Conservation (phyloP, 2,797 vertebrate species). For the Intellagama lesueurii region DNA sequence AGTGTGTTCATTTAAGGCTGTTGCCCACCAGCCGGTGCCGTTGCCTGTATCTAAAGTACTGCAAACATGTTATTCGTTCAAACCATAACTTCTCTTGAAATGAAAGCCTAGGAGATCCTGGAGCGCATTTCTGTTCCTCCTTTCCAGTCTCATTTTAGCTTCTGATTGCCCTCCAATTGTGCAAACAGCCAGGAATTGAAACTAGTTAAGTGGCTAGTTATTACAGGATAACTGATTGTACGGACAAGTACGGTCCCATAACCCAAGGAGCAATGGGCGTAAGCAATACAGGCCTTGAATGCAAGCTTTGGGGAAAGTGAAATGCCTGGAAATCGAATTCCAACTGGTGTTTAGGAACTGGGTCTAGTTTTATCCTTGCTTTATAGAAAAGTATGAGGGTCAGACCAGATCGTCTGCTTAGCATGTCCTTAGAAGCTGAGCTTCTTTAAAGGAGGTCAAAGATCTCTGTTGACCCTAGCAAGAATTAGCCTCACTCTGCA, state of each 20-base stretch:
- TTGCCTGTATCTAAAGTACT: not conserved
- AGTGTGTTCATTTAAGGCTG: not conserved
- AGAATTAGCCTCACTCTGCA: too few species aligned
- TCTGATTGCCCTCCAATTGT: not conserved
- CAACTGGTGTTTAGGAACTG: not conserved
- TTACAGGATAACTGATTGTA: not conserved
- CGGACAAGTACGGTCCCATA: not conserved
- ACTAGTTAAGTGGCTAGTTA: not conserved
- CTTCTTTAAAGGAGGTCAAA: too few species aligned
- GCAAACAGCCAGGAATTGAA: slow-evolving; percentile 12
- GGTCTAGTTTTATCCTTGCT: not conserved
- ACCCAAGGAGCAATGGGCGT: not conserved
- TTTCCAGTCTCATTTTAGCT: not conserved
- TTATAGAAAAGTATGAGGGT: not conserved
- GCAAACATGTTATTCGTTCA: not conserved
- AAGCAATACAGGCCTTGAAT: not conserved
- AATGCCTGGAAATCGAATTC: not conserved
- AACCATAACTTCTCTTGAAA: not conserved
- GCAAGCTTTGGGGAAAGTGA: not conserved
- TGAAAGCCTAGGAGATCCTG: not conserved
- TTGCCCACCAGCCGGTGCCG: not conserved
- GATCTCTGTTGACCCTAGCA: too few species aligned
- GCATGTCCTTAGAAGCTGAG: too few species aligned
- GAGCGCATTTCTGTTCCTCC: not conserved
- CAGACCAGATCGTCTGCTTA: too few species aligned